Percentiles rank a stretch among this genome's conserved stretches.
phyloP scores from a whole-genome alignment of 2,113 vertebrate genomes.

The Pteruthius melanotis region DNA sequence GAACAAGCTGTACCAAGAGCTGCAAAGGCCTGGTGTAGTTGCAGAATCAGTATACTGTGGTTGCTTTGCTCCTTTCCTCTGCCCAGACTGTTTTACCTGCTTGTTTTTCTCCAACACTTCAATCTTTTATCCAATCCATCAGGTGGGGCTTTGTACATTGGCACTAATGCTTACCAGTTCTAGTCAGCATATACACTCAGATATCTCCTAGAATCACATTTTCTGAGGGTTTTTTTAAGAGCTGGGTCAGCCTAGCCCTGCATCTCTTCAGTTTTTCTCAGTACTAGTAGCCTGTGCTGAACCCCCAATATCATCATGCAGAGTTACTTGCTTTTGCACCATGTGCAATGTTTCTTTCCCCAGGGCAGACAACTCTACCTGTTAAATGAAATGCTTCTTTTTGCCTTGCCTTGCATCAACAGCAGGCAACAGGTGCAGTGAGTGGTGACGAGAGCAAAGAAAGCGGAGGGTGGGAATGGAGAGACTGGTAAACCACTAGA shows the following conservation, averaged over 20 bases:
- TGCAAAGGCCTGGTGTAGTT: background rate
- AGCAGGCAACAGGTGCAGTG: background rate
- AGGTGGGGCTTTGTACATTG: background rate
- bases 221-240: background rate
- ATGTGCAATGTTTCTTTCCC: background rate
- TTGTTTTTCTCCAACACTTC: background rate
- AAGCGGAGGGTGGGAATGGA: background rate
- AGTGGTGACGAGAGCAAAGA: background rate
- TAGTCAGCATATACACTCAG: background rate
- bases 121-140: background rate
- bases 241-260: background rate
- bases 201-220: background rate
- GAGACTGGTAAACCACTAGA: background rate
- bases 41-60: accelerated
- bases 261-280: background rate
- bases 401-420: background rate
- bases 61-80: background rate
- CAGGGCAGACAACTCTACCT: background rate
- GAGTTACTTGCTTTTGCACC: background rate
- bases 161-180: background rate
- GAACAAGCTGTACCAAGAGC: background rate
- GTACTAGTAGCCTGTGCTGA: background rate
- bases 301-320: background rate
- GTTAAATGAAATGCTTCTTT: background rate
- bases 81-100: background rate